phyloP scores from a whole-genome alignment of 2,113 vertebrate genomes.

The Cervus canadensis region DNA sequence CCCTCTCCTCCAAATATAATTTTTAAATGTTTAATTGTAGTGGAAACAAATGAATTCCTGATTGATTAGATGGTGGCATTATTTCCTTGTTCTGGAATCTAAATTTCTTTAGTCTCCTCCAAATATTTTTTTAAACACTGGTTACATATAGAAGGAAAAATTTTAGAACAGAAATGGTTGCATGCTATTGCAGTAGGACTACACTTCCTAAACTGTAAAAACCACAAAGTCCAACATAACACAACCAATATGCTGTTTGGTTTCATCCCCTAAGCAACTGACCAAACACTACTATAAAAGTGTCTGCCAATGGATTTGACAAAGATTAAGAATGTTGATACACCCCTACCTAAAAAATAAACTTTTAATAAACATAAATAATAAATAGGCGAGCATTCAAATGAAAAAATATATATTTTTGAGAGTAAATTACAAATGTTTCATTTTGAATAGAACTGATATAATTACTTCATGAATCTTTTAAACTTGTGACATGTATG shows the following conservation, averaged over 20 bases:
- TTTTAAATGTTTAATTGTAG: constrained; percentile 55
- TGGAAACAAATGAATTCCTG: constrained; percentile 53
- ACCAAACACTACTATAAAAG: constrained; percentile 35
- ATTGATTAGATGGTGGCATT: neutral
- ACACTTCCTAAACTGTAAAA: constrained; percentile 65
- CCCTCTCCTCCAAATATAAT: neutral
- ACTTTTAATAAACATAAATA: constrained; percentile 50
- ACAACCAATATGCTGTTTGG: constrained; percentile 59
- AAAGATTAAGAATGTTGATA: constrained; percentile 61
- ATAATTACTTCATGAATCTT: constrained; percentile 31
- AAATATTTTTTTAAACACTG: neutral
- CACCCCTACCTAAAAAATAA: constrained; percentile 50
- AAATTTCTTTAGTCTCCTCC: constrained; percentile 25
- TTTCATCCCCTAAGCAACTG: constrained; percentile 68
- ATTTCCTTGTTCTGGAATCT: constrained; percentile 27
- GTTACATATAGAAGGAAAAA: constrained; percentile 33
- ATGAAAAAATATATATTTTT: neutral
- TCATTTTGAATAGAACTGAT: neutral
- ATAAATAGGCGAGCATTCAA: constrained; percentile 31
- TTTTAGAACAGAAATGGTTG: constrained; percentile 45
- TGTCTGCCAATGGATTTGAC: constrained; percentile 52
- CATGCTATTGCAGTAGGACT: constrained; percentile 50
- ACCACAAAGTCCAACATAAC: constrained; percentile 62
- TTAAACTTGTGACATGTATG: neutral
- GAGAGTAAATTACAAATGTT: constrained; percentile 35